A percentile compares a stretch with the other conserved stretches of the same genome.
These are phyloP conservation scores for Tragopan temminckii DNA, from an alignment of 2,797 vertebrate genomes.

Conservation along the genomic window DNA sequence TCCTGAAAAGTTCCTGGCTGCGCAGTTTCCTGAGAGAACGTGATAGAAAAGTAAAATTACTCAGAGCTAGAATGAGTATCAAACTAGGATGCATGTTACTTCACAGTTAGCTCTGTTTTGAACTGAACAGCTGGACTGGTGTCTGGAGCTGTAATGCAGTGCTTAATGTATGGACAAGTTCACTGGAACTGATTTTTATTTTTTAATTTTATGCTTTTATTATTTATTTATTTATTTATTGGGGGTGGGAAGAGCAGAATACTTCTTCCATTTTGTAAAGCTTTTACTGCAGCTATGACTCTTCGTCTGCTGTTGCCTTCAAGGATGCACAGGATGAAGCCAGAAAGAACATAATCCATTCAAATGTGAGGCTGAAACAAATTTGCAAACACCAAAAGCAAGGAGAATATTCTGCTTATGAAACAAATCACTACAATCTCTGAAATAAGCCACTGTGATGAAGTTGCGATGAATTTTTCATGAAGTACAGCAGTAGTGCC, in stretches of 20 bases:
- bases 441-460: conserved; percentile 47
- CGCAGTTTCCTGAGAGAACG: not conserved
- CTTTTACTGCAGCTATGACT: not conserved
- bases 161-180: not conserved
- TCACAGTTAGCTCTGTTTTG: not conserved
- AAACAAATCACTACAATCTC: conserved; percentile 49
- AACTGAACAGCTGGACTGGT: not conserved
- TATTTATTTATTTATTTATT: not conserved
- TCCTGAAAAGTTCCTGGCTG: not conserved
- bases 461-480: conserved; percentile 64
- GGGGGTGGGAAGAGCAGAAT: not conserved
- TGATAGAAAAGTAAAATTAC: not conserved
- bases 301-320: not conserved
- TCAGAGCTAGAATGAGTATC: not conserved
- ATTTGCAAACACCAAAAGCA: conserved; percentile 28
- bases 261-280: conserved; percentile 13
- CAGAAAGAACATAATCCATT: conserved; percentile 46
- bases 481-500: conserved; percentile 36
- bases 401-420: conserved; percentile 43
- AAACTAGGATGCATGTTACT: not conserved
- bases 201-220: not conserved
- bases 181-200: not conserved
- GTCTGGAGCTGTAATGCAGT: not conserved
- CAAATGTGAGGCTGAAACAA: conserved; percentile 16
- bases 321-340: not conserved